A percentile compares a stretch with the other conserved stretches of the same genome.
phyloP scores from a whole-genome alignment of 2,113 vertebrate genomes.

The Sinosuthora webbiana region DNA sequence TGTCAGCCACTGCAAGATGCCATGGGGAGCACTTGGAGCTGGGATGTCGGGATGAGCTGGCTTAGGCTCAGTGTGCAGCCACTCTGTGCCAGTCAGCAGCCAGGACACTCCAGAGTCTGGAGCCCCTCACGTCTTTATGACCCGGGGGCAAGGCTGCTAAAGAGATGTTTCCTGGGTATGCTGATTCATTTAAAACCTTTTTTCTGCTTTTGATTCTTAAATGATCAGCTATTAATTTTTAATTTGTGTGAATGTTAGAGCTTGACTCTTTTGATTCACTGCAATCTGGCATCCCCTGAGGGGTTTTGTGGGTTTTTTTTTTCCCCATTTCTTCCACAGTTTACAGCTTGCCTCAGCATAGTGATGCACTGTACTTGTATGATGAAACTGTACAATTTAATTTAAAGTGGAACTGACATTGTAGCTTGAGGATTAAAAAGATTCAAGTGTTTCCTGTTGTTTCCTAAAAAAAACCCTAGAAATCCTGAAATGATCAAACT shows the following conservation, averaged over 20 bases:
- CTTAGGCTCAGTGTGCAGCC: background rate
- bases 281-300: background rate
- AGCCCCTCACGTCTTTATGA: accelerated
- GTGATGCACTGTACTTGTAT: background rate
- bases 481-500: background rate
- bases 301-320: background rate
- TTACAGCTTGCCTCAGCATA: background rate
- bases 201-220: background rate
- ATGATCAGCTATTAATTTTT: background rate
- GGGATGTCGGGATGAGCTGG: accelerated
- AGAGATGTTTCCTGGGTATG: background rate
- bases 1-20: background rate
- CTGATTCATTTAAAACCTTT: background rate
- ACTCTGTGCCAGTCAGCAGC: background rate
- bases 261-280: background rate
- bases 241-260: background rate
- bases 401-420: background rate
- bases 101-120: background rate
- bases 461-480: background rate
- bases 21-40: background rate
- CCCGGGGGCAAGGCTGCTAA: background rate
- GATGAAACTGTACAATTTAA: background rate
- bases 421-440: background rate
- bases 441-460: background rate
- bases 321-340: background rate